Evolutionary conservation across 2,888 invertebrate genomes (phyloP), one percentile per base, ranked within the genome.

Genomic region (Rotaria sp.): DNA sequence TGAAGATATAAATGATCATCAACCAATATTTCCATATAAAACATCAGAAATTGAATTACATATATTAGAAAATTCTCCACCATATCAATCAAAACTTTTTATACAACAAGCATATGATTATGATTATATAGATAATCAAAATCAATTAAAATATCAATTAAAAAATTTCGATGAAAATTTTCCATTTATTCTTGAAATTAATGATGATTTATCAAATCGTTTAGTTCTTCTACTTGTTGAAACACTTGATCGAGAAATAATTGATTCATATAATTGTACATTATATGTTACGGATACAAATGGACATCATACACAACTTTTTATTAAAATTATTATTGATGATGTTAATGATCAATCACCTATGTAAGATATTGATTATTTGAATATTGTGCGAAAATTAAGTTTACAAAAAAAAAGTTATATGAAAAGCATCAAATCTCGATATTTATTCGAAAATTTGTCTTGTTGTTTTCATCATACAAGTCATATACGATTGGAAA

Each of bases 91-190:
- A 18, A 80, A 80, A 80, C n/a, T 80, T 13, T 80, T 45, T n/a
- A 80, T 80, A 8, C 45, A 80, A 80, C 80, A 80, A 80, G 80
- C 80, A 3, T 45, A 80, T n/a, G 80, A 80, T 80, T 45, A 45
- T n/a, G 80, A 80, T 80, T n/a, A 80, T n/a, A 11, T 80, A 10
- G 80, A 80, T 45, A 45, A 80, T 80, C 45, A 80, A 67, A 67
- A 67, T 26, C 80, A n/a, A 80, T 80, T 80, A 80, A 80, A 41
- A 41, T 80, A 80, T 80, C 45, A 45, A 80, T 80, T 80, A n/a
- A 80, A 45, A 45, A 80, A 45, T 80, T 45, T 45, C 11, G 26
- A 26, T 15, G 45, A 45, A 26, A 45, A 80, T 45, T 80, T 80
- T 80, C 80, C 80, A 80, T 80, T 80, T 45, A n/a, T n/a, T 26